Evolutionary conservation across 2,113 vertebrate species (phyloP).

Genomic region (Galemys pyrenaicus): DNA sequence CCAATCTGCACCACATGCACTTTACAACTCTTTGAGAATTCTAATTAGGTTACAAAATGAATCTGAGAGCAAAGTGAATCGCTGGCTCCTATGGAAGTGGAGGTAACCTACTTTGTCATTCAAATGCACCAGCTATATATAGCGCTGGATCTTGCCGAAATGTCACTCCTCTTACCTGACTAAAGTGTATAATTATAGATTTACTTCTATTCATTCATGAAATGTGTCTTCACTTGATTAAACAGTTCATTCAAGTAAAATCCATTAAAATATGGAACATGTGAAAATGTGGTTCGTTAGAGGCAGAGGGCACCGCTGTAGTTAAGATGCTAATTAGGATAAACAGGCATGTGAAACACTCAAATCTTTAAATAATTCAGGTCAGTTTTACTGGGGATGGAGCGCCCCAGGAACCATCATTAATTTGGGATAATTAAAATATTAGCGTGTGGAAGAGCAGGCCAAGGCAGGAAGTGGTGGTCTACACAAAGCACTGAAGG

Average conservation of each 20-base stretch:
- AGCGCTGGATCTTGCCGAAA: slow-evolving; percentile 65
- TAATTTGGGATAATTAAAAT: slow-evolving; percentile 80
- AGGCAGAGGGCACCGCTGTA: slow-evolving; percentile 60
- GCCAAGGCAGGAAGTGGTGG: slow-evolving; percentile 49
- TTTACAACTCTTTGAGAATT: slow-evolving; percentile 64
- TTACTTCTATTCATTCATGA: slow-evolving; percentile 82
- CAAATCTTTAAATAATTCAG: slow-evolving; percentile 78
- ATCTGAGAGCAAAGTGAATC: slow-evolving; percentile 61
- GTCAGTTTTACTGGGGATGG: slow-evolving; percentile 73
- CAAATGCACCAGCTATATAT: slow-evolving; percentile 76
- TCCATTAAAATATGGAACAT: slow-evolving; percentile 76
- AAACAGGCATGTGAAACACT: slow-evolving; percentile 77
- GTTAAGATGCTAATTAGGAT: slow-evolving; percentile 78
- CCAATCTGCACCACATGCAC: neutral
- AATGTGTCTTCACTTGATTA: slow-evolving; percentile 81
- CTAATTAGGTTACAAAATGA: slow-evolving; percentile 72
- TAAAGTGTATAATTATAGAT: slow-evolving; percentile 79
- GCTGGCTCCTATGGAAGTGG: slow-evolving; percentile 67
- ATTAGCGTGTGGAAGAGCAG: slow-evolving; percentile 63
- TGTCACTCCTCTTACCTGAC: slow-evolving; percentile 81
- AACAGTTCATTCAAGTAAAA: slow-evolving; percentile 81
- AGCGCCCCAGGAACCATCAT: slow-evolving; percentile 69
- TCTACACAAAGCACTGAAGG: slow-evolving; percentile 13
- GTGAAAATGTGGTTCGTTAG: slow-evolving; percentile 64
- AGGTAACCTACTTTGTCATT: slow-evolving; percentile 81